phyloP scores from a whole-genome alignment of 92 coral and sea anemone genomes.

The Parazoanthus atlanticus region DNA sequence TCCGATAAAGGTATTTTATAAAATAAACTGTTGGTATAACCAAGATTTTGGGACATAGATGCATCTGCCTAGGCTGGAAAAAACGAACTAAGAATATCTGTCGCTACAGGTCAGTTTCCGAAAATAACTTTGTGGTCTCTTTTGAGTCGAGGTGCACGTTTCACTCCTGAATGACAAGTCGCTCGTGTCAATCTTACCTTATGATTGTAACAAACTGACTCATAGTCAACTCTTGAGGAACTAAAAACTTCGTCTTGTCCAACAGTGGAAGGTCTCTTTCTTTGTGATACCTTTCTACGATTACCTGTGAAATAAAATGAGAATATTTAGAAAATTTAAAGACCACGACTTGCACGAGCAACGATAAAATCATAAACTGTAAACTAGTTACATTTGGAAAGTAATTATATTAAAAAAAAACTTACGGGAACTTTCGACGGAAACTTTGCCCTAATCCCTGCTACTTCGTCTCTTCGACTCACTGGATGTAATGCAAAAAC shows the following conservation, averaged over 20 bases:
- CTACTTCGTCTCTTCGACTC: conserved; percentile 94
- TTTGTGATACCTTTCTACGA: conserved; percentile 97
- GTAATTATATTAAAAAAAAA: not conserved
- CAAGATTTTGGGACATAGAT: not conserved
- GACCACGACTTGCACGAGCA: not conserved
- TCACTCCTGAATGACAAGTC: not conserved
- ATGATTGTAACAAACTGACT: conserved; percentile 99
- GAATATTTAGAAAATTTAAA: conserved; percentile 1
- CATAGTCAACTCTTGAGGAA: conserved; percentile 97
- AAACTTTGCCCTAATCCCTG: conserved; percentile 97
- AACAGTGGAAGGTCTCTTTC: conserved; percentile 92
- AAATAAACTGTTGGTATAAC: not conserved
- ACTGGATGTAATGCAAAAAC: conserved; percentile 52
- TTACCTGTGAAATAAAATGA: conserved; percentile 67
- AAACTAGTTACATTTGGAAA: not conserved
- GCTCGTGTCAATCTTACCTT: conserved; percentile 65
- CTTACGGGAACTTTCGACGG: conserved; percentile 99
- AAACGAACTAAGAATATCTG: not conserved
- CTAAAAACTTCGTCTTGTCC: conserved; percentile 96
- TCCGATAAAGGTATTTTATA: not conserved
- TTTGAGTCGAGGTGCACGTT: too few relatives aligned
- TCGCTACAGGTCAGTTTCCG: not conserved
- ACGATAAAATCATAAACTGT: conserved; percentile 12
- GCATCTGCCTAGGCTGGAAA: not conserved
- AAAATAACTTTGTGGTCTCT: not conserved